Evolutionary conservation across 2,888 invertebrate genomes (phyloP), one percentile per base, ranked within the genome.

Genomic region (Melanotus villosus): DNA sequence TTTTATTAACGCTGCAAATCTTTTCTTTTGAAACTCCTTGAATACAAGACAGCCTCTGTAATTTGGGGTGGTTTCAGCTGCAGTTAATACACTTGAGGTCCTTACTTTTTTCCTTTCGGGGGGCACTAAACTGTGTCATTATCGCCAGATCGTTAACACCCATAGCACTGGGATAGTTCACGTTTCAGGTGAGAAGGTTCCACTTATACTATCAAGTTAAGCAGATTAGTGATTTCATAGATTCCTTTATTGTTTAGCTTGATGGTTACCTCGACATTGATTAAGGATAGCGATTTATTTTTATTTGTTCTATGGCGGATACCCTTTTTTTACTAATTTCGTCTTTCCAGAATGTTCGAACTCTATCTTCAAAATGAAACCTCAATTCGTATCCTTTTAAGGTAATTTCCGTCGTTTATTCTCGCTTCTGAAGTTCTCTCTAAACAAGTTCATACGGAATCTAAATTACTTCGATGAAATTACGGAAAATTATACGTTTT

Each of bases 11-110:
- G 54, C 16, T 30, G 54, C 30, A 30, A 54, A 12, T 54, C 3
- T 30, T 23, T 54, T 54, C 12, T 23, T 54, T 54, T 30, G 12
- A 12, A 54, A 7, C 23, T 54, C 32, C 12, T 54, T 30, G 23
- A 30, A 54, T 5, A 47, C 21, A 0, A 18, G 12, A 7, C 47
- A 47, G 10, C 47, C 18, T 10, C 2, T 47, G 3, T 21, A 54
- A 16, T 54, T 54, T 2, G 0, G 54, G 32, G 16, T 30, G 54
- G 12, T 32, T 54, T 32, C 16, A 26, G 2, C 16, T 23, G 18
- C 32, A 54, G 18, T 54, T 54, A 1, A 16, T 32, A 10, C 54
- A 54, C 10, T 54, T 26, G 3, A 52, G 26, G 9, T n/a, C n/a
- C 7, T 52, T 30, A 30, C 12, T 30, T 52, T 10, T 26, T 14